A percentile compares a stretch with the other conserved stretches of the same genome.
Conservation (phyloP, 2,888 invertebrate genomes). For the Monochamus alternatus region DNA sequence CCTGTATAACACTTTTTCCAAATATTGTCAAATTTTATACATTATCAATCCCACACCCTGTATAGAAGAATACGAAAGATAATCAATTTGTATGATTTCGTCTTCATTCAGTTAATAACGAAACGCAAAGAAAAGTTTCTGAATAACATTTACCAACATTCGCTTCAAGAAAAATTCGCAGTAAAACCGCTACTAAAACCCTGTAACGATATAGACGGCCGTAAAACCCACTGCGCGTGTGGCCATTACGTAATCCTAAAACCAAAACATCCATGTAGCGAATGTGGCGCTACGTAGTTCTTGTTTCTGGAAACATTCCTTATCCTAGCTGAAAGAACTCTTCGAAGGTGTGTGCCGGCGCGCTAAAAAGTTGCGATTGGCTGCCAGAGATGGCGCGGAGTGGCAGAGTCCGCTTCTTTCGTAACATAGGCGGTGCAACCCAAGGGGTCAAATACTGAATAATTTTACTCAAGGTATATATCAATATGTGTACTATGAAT, state of each 20-base stretch:
- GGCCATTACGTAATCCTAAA: slow-evolving; percentile 3
- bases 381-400: slow-evolving; percentile 31
- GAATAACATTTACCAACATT: no score
- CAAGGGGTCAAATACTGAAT: not conserved
- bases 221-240: not conserved
- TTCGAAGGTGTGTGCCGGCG: slow-evolving; percentile 40
- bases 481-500: no score
- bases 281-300: not conserved
- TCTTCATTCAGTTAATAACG: no score
- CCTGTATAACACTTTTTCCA: no score
- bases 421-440: not conserved
- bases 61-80: no score
- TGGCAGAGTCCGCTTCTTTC: not conserved
- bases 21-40: no score
- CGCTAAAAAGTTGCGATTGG: slow-evolving; percentile 34
- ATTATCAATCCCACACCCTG: no score
- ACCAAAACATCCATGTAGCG: not conserved
- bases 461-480: no score
- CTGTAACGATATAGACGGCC: not conserved
- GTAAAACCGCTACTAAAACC: no score
- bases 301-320: slow-evolving; percentile 7
- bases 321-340: slow-evolving; percentile 26
- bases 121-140: no score
- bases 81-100: no score
- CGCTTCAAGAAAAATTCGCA: no score